Evolutionary conservation across 2,888 invertebrate species (phyloP), one percentile per base, ranked within the genome.

Genomic region (Sipha maydis): DNA sequence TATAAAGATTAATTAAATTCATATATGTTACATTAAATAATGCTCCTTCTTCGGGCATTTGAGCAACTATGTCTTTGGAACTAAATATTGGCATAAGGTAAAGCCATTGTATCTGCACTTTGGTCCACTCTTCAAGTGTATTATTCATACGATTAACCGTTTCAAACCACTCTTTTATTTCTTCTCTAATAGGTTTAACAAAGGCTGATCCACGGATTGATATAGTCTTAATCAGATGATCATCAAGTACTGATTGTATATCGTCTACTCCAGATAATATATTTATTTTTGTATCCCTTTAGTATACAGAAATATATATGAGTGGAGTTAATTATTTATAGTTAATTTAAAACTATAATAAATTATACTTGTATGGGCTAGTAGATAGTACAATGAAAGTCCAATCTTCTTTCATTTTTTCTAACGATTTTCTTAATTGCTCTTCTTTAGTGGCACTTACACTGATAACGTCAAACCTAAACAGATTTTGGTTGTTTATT

Each of bases 61-160:
- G 97, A 14, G 95, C 94, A 88, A 96, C 95, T 90, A 97, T 97
- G 91, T 97, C 96, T 92, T 96, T 95, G 3, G 97, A 96, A 61
- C 96, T 96, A 92, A 97, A 97, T 91, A 97, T 96, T 0, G 97
- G 97, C 90, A 97, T 93, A 90, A 97, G 93, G 91, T 97, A 97
- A 90, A 97, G 92, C 97, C 97, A 97, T 90, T 96, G 96, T 86
- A 95, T 94, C 92, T 97, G 97, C 38, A 97, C 96, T 93, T 95
- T 96, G 54, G 95, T 94, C 97, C 97, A 97, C 92, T 96, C 96
- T 89, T 97, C 96, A 73, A 97, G 93, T 7, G 96, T 96, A 79
- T 93, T 92, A 91, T 95, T 95, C 17, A 95, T 94, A 90, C 95
- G 93, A 1, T 93, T 91, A 71, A 97, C 93, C 91, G 95, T 95